Conservation (phyloP, 1,140 invertebrate genomes). For the Drosophila funebris region DNA sequence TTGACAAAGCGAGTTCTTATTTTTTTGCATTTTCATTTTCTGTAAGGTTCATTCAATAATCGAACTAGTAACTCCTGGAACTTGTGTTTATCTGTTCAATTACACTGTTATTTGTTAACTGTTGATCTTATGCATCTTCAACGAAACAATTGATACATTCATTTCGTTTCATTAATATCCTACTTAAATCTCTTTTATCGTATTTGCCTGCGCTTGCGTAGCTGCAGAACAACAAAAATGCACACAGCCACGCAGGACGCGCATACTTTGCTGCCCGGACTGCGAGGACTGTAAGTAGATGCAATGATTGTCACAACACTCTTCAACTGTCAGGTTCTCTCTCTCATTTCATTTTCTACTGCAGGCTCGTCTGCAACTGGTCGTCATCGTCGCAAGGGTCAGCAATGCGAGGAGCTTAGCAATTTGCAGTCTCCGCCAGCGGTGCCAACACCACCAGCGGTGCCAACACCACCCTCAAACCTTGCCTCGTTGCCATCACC, state of each 20-base stretch:
- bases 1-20: too few relatives aligned
- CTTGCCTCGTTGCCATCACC: slow-evolving; percentile 62
- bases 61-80: too few relatives aligned
- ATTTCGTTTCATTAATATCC: neutral
- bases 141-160: neutral
- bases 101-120: too few relatives aligned
- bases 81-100: too few relatives aligned
- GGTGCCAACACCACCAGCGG: slow-evolving; percentile 51
- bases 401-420: slow-evolving; percentile 43
- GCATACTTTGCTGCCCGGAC: slow-evolving; percentile 77
- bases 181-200: neutral
- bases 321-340: neutral
- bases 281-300: slow-evolving; percentile 74
- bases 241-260: slow-evolving; percentile 36
- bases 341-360: neutral
- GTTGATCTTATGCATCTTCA: too few relatives aligned
- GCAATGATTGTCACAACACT: neutral
- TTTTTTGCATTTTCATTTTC: too few relatives aligned
- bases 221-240: slow-evolving; percentile 46
- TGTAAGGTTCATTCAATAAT: too few relatives aligned
- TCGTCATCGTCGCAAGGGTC: slow-evolving; percentile 31
- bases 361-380: slow-evolving; percentile 51
- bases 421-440: slow-evolving; percentile 51
- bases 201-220: slow-evolving; percentile 20
- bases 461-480: slow-evolving; percentile 59